Evolutionary conservation across 2,113 vertebrate species (phyloP).

Genomic region (Cyanoliseus patagonus): DNA sequence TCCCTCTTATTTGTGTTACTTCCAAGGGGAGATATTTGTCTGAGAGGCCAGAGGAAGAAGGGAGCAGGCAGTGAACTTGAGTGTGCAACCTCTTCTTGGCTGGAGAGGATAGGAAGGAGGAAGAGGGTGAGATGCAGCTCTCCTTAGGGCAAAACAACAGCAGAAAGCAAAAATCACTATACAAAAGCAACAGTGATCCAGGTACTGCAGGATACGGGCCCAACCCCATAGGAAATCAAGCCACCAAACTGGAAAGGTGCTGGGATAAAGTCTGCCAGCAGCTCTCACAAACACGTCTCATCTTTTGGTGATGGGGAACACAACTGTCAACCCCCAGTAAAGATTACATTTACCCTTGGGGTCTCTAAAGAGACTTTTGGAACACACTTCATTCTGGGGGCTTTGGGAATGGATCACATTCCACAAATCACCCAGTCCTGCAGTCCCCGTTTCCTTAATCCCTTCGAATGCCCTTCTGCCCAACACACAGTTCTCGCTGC

Average conservation of each 20-base stretch:
- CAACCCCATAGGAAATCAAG: neutral
- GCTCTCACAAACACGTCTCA: neutral
- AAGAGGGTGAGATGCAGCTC: neutral
- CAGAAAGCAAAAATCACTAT: neutral
- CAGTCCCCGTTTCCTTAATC: neutral
- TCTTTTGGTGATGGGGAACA: neutral
- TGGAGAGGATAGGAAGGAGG: neutral
- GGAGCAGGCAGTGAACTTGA: neutral
- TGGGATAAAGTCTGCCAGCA: neutral
- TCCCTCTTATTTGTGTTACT: neutral
- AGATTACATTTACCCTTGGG: neutral
- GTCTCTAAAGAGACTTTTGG: neutral
- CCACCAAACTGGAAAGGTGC: fast-evolving
- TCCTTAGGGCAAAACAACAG: neutral
- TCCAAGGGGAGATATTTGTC: neutral
- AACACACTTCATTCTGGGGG: neutral
- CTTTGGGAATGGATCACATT: neutral
- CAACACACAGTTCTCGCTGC: neutral
- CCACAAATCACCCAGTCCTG: neutral
- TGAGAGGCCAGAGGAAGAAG: neutral
- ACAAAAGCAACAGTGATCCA: fast-evolving
- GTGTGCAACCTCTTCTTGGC: neutral
- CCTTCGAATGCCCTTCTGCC: neutral
- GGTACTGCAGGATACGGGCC: neutral
- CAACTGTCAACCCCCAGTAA: neutral